Evolutionary conservation across 2,113 vertebrate genomes (phyloP).

Genomic region (Chionomys nivalis): DNA sequence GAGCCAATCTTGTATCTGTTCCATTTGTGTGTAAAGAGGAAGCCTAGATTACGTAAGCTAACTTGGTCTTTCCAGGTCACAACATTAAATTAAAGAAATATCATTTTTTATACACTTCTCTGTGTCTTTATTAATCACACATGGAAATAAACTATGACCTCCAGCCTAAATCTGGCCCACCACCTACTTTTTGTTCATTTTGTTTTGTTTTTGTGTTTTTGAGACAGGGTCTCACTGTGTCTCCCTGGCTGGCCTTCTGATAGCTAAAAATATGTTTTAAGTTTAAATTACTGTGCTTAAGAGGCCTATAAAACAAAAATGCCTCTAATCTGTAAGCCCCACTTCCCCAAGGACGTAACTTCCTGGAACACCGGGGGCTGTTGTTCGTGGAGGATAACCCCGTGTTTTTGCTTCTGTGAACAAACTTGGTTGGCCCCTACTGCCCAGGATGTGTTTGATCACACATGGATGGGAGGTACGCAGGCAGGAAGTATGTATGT

Average conservation of each 20-base stretch:
- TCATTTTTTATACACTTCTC: conserved; percentile 35
- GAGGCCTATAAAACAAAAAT: background rate
- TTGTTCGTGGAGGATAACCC: background rate
- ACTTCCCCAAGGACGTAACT: background rate
- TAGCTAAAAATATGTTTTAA: background rate
- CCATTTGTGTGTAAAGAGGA: conserved; percentile 34
- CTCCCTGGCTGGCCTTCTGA: background rate
- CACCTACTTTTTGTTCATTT: background rate
- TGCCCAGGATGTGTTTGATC: background rate
- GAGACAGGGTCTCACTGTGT: background rate
- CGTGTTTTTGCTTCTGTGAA: background rate
- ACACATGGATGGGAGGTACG: no score
- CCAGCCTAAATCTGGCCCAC: background rate
- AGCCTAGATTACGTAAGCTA: conserved; percentile 38
- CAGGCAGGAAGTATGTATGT: background rate
- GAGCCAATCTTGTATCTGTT: conserved; percentile 66
- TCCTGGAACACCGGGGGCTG: background rate
- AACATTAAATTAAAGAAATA: conserved; percentile 79
- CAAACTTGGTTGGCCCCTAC: background rate
- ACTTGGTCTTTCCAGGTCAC: conserved; percentile 64
- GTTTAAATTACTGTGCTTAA: background rate
- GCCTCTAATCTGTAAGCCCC: background rate
- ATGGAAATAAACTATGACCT: background rate
- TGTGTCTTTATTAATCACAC: conserved; percentile 53
- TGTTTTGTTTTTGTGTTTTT: background rate